phyloP scores from a whole-genome alignment of 2,797 vertebrate genomes.

The Meriones psammophilus region DNA sequence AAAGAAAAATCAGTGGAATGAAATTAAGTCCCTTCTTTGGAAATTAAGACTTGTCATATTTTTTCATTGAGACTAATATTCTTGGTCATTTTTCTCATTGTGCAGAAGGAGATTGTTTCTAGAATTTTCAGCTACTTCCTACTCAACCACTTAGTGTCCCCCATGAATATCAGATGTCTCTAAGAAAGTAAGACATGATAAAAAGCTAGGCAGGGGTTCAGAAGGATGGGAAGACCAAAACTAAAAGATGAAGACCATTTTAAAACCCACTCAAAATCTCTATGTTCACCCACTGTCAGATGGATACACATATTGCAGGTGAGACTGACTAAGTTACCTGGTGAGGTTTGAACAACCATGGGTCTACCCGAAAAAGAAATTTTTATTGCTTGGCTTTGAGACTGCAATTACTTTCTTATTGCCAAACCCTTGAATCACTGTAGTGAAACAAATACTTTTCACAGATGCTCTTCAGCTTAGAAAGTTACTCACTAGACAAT shows the following conservation, averaged over 20 bases:
- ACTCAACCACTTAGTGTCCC: background rate
- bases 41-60: conserved; percentile 35
- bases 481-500: conserved; percentile 53
- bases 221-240: background rate
- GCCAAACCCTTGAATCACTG: conserved; percentile 48
- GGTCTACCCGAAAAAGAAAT: background rate
- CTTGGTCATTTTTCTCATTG: background rate
- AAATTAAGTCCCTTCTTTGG: conserved; percentile 20
- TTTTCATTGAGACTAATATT: background rate
- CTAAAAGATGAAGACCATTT: background rate
- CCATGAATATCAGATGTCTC: background rate
- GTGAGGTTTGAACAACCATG: background rate
- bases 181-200: conserved; percentile 2
- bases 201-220: background rate
- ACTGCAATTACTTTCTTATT: conserved; percentile 36
- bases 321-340: background rate
- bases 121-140: background rate
- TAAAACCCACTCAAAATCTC: background rate
- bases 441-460: conserved; percentile 44
- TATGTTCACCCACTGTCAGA: conserved; percentile 39
- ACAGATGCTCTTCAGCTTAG: conserved; percentile 43
- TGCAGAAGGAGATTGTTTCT: conserved; percentile 34
- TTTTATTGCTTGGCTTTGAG: conserved; percentile 50
- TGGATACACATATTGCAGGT: background rate
- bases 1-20: conserved; percentile 33